Evolutionary conservation across 2,888 invertebrate species (phyloP), one percentile per base, ranked within the genome.

Genomic region (Napeogenes inachia): DNA sequence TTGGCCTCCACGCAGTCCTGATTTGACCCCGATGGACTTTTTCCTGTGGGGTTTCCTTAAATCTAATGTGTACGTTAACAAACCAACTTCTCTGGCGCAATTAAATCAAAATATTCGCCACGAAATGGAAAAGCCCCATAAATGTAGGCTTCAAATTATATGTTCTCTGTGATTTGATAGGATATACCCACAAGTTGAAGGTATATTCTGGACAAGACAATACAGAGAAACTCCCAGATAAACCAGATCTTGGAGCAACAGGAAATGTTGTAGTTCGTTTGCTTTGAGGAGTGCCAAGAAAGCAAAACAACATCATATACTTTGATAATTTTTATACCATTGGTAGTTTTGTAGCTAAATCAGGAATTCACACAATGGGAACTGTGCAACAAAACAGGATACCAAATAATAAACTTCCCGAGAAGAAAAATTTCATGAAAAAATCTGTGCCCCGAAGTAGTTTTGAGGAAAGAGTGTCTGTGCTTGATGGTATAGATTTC

Each of bases 201-300:
- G 64, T 75, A 64, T 75, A 74, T 70, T 73, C 73, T 73, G 78
- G 78, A 72, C 73, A 75, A 72, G 77, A 76, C 55, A 75, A 75
- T 72, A 53, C 70, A 71, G 70, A 74, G 3, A 71, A 69, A 45
- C 69, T 72, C 45, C 35, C 71, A 69, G 70, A 70, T 71, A 74
- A 68, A 66, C 65, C 63, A 64, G 66, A 65, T 64, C 60, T 70
- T 61, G 66, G 60, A 60, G 59, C 63, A 61, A 61, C 57, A 56
- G 68, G 69, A 65, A 74, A 75, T 71, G 69, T 71, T 55, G 73
- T 74, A 54, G 66, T 75, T 13, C 65, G 70, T 47, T 70, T 75
- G 56, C 63, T 67, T 68, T 60, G 73, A 47, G 72, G 58, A 47
- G 47, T 42, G 10, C 42, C 42, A 42, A 42, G 42, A 10, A 10